Conservation (phyloP, 2,113 vertebrate genomes). For the Elephas maximus region DNA sequence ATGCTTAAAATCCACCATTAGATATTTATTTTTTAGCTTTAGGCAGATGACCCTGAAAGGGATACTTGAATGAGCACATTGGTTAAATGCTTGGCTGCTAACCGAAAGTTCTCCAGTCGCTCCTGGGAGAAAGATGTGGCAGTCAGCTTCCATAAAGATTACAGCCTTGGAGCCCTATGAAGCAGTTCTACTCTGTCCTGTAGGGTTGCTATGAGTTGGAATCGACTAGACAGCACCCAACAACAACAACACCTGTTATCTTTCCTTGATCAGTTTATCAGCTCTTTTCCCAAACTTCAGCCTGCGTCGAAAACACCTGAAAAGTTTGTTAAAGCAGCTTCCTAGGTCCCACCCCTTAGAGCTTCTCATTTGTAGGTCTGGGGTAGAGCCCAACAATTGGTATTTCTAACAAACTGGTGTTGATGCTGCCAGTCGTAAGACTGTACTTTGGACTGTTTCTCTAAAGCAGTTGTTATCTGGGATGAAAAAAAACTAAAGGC, state of each 20-base stretch:
- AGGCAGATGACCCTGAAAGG: neutral
- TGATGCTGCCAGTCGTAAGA: neutral
- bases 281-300: neutral
- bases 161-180: neutral
- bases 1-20: conserved; percentile 18
- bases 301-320: neutral
- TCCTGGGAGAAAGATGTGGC: neutral
- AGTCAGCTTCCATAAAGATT: neutral
- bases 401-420: neutral
- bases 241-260: neutral
- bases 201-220: neutral
- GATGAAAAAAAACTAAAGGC: conserved; percentile 9
- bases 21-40: conserved; percentile 58
- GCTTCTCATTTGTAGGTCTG: neutral
- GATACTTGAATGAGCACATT: neutral
- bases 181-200: neutral
- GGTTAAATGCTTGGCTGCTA: neutral
- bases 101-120: neutral
- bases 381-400: neutral
- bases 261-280: neutral
- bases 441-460: neutral
- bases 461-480: neutral
- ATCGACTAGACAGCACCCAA: neutral
- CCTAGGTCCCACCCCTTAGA: neutral
- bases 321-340: neutral